phyloP scores from a whole-genome alignment of 2,113 vertebrate genomes.

The Mormoops blainvillei region DNA sequence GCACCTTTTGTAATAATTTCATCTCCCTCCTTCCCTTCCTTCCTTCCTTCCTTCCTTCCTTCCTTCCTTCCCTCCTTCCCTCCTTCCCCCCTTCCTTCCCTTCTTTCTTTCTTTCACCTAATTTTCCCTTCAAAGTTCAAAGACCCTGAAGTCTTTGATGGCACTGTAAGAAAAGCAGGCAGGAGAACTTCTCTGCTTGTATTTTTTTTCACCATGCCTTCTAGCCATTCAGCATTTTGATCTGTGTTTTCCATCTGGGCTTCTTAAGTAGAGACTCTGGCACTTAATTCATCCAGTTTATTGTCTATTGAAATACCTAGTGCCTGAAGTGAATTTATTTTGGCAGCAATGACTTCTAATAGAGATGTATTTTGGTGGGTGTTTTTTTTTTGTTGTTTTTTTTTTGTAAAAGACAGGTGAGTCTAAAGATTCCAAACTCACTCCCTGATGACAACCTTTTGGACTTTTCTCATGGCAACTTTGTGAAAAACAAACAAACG shows the following conservation, averaged over 20 bases:
- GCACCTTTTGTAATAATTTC: background rate
- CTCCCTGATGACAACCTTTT: background rate
- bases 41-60: too few species aligned
- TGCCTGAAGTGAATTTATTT: slow-evolving; percentile 52
- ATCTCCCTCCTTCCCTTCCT: too few species aligned
- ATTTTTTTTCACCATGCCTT: slow-evolving; percentile 27
- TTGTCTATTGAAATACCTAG: slow-evolving; percentile 55
- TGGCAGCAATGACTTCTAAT: slow-evolving; percentile 50
- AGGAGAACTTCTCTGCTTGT: background rate
- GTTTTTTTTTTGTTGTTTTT: too few species aligned
- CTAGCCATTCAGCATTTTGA: slow-evolving; percentile 43
- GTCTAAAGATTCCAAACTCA: background rate
- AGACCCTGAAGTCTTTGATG: slow-evolving; percentile 15
- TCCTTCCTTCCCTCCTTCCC: background rate
- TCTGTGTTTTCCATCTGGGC: slow-evolving; percentile 51
- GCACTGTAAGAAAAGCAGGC: slow-evolving; percentile 1
- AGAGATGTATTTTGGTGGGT: slow-evolving; percentile 30
- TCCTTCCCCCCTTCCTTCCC: too few species aligned
- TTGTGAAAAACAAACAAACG: background rate
- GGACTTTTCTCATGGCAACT: background rate
- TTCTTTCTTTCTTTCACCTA: background rate
- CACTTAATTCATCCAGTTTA: slow-evolving; percentile 55
- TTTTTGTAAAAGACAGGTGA: slow-evolving; percentile 14
- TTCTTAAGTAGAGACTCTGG: slow-evolving; percentile 17
- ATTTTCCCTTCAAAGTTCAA: slow-evolving; percentile 37